A percentile compares a stretch with the other conserved stretches of the same genome.
These are phyloP conservation scores for Lymantria dispar DNA, from an alignment of 2,888 invertebrate genomes.

Conservation along the genomic window DNA sequence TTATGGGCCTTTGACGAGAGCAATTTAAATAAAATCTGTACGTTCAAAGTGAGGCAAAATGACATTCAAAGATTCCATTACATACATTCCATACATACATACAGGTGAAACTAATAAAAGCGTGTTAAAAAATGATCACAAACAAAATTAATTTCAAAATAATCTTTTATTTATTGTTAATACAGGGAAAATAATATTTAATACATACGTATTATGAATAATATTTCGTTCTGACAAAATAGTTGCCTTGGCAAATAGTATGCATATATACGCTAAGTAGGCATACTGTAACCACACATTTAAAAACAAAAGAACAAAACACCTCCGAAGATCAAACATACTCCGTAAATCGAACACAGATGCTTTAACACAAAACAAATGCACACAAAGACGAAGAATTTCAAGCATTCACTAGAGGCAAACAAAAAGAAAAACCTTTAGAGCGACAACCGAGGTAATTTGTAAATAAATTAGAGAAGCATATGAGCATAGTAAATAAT, in stretches of 20 bases:
- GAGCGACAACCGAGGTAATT: conserved; percentile 54
- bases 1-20: too few species aligned
- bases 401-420: conserved; percentile 23
- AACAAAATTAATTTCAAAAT: too few species aligned
- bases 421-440: conserved; percentile 15
- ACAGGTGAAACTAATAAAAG: too few species aligned
- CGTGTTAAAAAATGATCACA: too few species aligned
- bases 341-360: conserved; percentile 21
- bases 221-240: too few species aligned
- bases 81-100: too few species aligned
- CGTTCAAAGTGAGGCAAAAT: too few species aligned
- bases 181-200: too few species aligned
- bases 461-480: conserved; percentile 42
- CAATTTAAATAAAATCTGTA: too few species aligned
- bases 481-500: conserved; percentile 1
- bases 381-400: conserved; percentile 25
- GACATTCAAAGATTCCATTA: too few species aligned
- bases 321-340: conserved; percentile 21
- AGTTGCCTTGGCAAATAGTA: not conserved
- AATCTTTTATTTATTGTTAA: too few species aligned
- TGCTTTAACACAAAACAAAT: conserved; percentile 32
- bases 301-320: not conserved
- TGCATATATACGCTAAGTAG: not conserved
- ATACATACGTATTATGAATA: too few species aligned
- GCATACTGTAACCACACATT: not conserved